Base-by-base conservation (phyloP, 2,113 vertebrate genomes). In the Prinia subflava region DNA sequence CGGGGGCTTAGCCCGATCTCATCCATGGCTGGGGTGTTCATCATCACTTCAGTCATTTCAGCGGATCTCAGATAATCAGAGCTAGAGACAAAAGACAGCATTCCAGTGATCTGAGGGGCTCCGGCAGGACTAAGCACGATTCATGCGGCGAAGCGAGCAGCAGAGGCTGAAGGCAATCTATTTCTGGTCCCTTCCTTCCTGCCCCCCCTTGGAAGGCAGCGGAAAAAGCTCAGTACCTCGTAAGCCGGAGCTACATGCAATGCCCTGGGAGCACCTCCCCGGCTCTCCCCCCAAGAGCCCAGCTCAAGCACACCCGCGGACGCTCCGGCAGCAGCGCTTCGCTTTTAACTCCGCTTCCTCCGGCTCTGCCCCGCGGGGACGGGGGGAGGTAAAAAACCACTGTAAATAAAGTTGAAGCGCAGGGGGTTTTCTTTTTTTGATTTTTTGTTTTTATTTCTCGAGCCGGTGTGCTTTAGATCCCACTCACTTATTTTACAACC, bases 1-100 rank as follows among this genome's bases (percentile, higher is more conserved):
- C 98, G 98, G 94, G 99, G 98, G 87, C 94, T 99, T 96, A 99
- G 98, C 92, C 98, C 98, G 27, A 99, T 99, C 94, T 99, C 98
- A 56, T 99, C 99, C 98, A 99, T 99, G 83, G 99, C 97, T 92
- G 98, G 98, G 96, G 98, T 97, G 97, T 74, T 99, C 98, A 99
- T 99, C 98, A 99, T 99, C 98, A 99, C 99, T 97, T 99, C 99
- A 96, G 99, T 99, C 99, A 99, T 99, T 83, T 99, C 98, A 98
- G 97, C 97, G 69, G 98, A 97, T 97, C 98, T 98, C 97, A 99
- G 98, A 96, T 98, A 99, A 98, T 98, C 99, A 95, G 99, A 94
- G 98, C 99, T 99, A 98, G 85, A 95, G 89, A 97, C 55, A 96
- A 95, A 84, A 87, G 33, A 87, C 42, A 95, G 63, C 65, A 41